phyloP scores from a whole-genome alignment of 2,888 invertebrate species.

The Rotaria socialis region DNA sequence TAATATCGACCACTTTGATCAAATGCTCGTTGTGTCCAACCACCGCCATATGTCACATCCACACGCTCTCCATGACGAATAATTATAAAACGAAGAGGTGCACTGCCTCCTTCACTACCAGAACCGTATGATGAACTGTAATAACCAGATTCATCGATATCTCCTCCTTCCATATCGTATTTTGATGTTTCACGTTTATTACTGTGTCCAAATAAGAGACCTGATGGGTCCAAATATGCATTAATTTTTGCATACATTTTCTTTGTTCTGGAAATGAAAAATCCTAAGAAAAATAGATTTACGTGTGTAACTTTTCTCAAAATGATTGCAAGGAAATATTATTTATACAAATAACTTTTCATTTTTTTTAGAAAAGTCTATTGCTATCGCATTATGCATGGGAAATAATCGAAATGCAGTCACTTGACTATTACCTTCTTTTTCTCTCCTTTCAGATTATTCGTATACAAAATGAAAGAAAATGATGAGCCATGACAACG shows the following conservation, averaged over 20 bases:
- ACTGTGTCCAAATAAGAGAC: not conserved
- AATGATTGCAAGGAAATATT: not conserved
- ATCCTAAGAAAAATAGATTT: not conserved
- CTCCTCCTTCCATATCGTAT: not conserved
- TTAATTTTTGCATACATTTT: not conserved
- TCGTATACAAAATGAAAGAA: not conserved
- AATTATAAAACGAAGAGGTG: constrained; percentile 57
- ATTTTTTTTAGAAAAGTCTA: not conserved
- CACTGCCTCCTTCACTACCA: not conserved
- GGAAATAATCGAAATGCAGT: not conserved
- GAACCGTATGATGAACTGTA: not conserved
- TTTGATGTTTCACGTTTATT: not conserved
- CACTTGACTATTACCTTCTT: not conserved
- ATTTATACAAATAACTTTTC: not conserved
- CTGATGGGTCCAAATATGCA: not conserved
- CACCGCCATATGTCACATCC: constrained; percentile 79
- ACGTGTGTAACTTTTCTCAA: not conserved
- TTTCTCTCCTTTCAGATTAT: not conserved
- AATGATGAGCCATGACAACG: not conserved
- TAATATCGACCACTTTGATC: constrained; percentile 63
- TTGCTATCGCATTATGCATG: not conserved
- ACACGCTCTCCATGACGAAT: constrained; percentile 88
- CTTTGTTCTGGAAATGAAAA: not conserved
- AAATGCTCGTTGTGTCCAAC: constrained; percentile 81
- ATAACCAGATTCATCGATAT: not conserved